These are phyloP conservation scores for Herminia tarsipennalis DNA, from an alignment of 2,888 invertebrate species.

Conservation along the genomic window DNA sequence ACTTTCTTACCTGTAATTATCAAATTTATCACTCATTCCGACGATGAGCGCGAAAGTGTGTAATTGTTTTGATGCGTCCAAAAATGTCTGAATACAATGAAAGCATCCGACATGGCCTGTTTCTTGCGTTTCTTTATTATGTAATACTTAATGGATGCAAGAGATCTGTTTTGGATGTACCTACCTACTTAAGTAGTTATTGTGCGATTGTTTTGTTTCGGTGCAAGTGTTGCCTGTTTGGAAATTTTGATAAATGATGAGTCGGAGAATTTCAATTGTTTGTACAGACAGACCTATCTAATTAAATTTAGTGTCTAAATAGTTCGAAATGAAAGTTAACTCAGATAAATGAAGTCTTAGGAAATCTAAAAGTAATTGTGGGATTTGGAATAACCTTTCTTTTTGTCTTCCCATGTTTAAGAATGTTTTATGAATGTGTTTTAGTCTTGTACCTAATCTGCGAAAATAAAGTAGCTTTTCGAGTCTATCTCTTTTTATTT, in stretches of 20 bases:
- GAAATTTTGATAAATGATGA: slow-evolving; percentile 6
- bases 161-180: slow-evolving; percentile 1
- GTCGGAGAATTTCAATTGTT: too few species aligned
- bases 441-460: too few species aligned
- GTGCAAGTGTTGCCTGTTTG: slow-evolving; percentile 1
- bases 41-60: slow-evolving; percentile 59
- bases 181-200: too few species aligned
- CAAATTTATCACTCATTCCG: slow-evolving; percentile 49
- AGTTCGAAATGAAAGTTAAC: slow-evolving; percentile 1
- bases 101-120: slow-evolving; percentile 48
- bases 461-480: too few species aligned
- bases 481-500: too few species aligned
- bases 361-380: too few species aligned
- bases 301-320: too few species aligned
- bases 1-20: slow-evolving; percentile 49
- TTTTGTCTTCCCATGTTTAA: too few species aligned
- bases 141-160: slow-evolving; percentile 26
- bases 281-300: too few species aligned
- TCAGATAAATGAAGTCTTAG: background rate
- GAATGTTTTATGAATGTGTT: too few species aligned
- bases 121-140: slow-evolving; percentile 39
- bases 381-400: too few species aligned
- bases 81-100: slow-evolving; percentile 52
- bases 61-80: slow-evolving; percentile 48
- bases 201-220: slow-evolving; percentile 6